phyloP scores from a whole-genome alignment of 23 tunicate species.

The Ascidia mentula region DNA sequence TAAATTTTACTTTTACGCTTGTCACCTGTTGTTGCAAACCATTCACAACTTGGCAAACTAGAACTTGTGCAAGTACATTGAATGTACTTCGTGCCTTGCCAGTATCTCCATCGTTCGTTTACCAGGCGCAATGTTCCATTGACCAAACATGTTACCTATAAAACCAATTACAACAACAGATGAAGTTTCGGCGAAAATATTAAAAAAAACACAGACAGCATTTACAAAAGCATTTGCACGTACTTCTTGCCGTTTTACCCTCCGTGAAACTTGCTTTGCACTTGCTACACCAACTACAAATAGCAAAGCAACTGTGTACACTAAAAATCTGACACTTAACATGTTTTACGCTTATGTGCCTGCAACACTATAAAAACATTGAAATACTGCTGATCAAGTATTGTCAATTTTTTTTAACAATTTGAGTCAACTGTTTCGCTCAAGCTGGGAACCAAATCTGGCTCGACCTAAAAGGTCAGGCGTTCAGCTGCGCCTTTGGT shows the following conservation, averaged over 20 bases:
- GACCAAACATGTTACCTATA: constrained; percentile 31
- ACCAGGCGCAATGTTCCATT: constrained; percentile 18
- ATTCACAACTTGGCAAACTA: constrained; percentile 48
- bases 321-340: background rate
- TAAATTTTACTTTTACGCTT: too few species aligned
- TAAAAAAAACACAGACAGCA: too few species aligned
- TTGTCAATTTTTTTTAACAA: background rate
- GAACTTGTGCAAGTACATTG: constrained; percentile 37
- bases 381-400: background rate
- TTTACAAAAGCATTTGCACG: too few species aligned
- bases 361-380: background rate
- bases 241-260: too few species aligned
- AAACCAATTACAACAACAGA: background rate
- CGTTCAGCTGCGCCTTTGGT: background rate
- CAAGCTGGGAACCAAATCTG: too few species aligned
- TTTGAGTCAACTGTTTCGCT: background rate
- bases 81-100: constrained; percentile 36
- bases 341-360: background rate
- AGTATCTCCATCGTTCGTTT: constrained; percentile 37
- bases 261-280: too few species aligned
- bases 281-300: background rate
- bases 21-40: constrained; percentile 45
- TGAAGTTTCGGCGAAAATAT: too few species aligned
- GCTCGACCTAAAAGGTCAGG: constrained; percentile 2
- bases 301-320: background rate